Evolutionary conservation across 2,888 invertebrate species (phyloP).

Genomic region (Troides oblongomaculatus): DNA sequence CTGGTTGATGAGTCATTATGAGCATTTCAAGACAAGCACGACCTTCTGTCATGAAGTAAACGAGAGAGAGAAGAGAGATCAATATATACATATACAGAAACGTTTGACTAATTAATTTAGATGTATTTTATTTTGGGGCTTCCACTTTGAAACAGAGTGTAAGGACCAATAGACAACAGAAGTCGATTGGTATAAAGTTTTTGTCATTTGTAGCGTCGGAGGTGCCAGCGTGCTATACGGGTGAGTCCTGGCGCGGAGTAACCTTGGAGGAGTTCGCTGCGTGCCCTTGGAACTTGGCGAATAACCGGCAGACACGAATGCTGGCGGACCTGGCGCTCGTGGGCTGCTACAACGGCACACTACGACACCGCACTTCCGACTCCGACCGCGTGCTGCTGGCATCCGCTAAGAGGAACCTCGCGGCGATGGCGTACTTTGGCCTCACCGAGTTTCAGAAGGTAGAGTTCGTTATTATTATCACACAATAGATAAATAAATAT

Average conservation of each 20-base stretch:
- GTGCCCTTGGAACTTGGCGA: constrained; percentile 96
- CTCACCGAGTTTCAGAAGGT: constrained; percentile 97
- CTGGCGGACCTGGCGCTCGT: constrained; percentile 96
- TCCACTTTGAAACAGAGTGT: too few species aligned
- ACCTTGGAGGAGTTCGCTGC: constrained; percentile 93
- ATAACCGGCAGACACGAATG: constrained; percentile 98
- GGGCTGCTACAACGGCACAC: constrained; percentile 95
- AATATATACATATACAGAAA: too few species aligned
- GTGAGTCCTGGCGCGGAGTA: constrained; percentile 93
- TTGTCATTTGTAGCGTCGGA: constrained; percentile 78
- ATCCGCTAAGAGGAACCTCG: constrained; percentile 96
- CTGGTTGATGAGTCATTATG: too few species aligned
- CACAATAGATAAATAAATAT: neutral
- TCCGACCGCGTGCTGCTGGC: constrained; percentile 92
- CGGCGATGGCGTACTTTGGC: constrained; percentile 98
- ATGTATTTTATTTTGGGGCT: too few species aligned
- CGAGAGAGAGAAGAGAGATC: too few species aligned
- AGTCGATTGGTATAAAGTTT: too few species aligned
- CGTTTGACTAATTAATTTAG: too few species aligned
- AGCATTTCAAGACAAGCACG: too few species aligned
- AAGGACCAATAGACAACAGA: too few species aligned
- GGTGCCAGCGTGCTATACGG: constrained; percentile 89
- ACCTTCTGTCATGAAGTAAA: too few species aligned
- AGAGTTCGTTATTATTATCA: constrained; percentile 2
- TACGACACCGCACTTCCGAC: constrained; percentile 84